phyloP scores from a whole-genome alignment of 2,888 invertebrate species.

The Aleiodes testaceus region DNA sequence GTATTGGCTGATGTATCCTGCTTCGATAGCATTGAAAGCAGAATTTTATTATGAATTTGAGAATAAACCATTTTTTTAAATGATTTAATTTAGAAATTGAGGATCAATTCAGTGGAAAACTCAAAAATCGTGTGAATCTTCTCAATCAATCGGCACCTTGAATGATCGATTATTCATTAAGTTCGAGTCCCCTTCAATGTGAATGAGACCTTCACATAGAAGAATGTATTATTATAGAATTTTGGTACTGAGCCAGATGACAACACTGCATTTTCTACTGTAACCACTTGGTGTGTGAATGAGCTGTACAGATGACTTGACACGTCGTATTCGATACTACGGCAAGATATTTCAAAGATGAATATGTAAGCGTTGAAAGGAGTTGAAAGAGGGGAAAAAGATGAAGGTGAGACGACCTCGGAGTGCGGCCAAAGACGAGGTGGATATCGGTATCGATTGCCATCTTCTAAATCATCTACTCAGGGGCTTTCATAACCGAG shows the following conservation, averaged over 20 bases:
- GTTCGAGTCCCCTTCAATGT: too few relatives aligned
- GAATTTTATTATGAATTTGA: too few relatives aligned
- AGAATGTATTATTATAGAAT: slow-evolving; percentile 41
- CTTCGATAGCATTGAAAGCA: too few relatives aligned
- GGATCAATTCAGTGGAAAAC: too few relatives aligned
- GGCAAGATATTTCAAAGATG: slow-evolving; percentile 16
- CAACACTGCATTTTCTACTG: slow-evolving; percentile 15
- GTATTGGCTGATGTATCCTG: too few relatives aligned
- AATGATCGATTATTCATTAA: too few relatives aligned
- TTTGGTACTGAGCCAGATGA: slow-evolving; percentile 45
- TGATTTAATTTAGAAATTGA: too few relatives aligned
- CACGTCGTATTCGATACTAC: background rate
- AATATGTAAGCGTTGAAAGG: slow-evolving; percentile 1
- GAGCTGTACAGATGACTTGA: slow-evolving; percentile 9
- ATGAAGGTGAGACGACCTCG: slow-evolving; percentile 26
- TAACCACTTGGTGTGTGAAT: background rate
- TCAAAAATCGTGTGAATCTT: too few relatives aligned
- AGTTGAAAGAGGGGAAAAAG: slow-evolving; percentile 2
- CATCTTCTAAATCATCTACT: slow-evolving; percentile 25
- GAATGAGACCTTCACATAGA: too few relatives aligned
- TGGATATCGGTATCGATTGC: slow-evolving; percentile 34
- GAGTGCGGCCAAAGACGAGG: slow-evolving; percentile 28
- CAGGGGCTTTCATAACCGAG: slow-evolving; percentile 5
- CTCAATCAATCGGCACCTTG: too few relatives aligned
- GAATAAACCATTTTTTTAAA: too few relatives aligned